Evolutionary conservation across 37 sponge, comb jelly and placozoan genomes (phyloP), one percentile per base, ranked within the genome.

Genomic region (Beroe ovata): DNA sequence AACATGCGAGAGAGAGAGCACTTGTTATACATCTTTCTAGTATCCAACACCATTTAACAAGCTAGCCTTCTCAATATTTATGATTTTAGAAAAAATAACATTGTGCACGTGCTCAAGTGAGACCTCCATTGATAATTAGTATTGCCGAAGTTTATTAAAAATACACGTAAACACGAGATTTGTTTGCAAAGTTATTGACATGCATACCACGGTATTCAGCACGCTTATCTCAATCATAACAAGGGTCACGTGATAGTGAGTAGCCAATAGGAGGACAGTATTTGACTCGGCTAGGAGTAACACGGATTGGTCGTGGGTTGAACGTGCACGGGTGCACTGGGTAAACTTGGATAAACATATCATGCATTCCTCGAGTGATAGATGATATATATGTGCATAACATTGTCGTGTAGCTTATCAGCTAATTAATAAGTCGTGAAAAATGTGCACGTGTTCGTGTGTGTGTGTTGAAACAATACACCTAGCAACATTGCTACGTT

Each of bases 121-220:
- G 69, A 66, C 69, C 69, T 29, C 69, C 69, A 66, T 66, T 66
- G 69, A 66, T 66, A 66, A 66, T 66, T 66, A 66, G 69, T 66
- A 66, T 30, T 66, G 69, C 69, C 30, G 32, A 66, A 25, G 32
- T 25, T 26, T 66, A 29, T 29, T 66, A 66, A 66, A 66, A 66
- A 25, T 29, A 29, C 25, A 29, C 30, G 69, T 30, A 66, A 25
- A 29, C 32, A 25, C 32, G 69, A 66, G 63, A 58, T 23, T 29
- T 18, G 36, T 26, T 32, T 37, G 69, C 69, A 29, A 66, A 66
- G 69, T 66, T 66, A 32, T 66, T 66, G 69, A 29, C 35, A 32
- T 66, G 69, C 69, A 66, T 66, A 66, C 69, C 69, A 66, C 30
- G 69, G 69, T 66, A 66, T 66, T 66, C 69, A 66, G 69, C 69